phyloP scores from a whole-genome alignment of 2,113 vertebrate genomes.

The Tursiops truncatus region DNA sequence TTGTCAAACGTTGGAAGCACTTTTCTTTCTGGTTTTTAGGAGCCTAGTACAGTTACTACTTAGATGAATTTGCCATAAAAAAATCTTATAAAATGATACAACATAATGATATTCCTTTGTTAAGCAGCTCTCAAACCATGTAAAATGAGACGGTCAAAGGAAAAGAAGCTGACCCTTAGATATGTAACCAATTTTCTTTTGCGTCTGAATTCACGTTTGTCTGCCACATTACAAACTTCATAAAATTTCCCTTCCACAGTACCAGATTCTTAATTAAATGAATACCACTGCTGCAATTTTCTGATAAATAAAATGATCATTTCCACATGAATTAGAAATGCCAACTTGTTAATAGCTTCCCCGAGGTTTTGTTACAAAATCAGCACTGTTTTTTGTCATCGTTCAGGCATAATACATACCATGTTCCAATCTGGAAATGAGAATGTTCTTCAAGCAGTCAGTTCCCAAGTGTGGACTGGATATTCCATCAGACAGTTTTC shows the following conservation, averaged over 20 bases:
- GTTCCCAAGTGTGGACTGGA: neutral
- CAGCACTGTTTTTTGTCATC: neutral
- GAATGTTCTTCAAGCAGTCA: neutral
- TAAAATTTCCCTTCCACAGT: neutral
- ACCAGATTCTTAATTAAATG: constrained; percentile 28
- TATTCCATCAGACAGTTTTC: neutral
- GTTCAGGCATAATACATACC: neutral
- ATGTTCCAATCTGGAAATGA: neutral
- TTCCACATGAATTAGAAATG: constrained; percentile 31
- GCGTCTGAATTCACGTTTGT: neutral
- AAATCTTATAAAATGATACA: neutral
- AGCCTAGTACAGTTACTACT: neutral
- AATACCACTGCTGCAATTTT: neutral
- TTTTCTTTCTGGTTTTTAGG: neutral
- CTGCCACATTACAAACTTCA: neutral
- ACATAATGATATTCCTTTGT: neutral
- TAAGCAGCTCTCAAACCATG: neutral
- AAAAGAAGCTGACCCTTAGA: neutral
- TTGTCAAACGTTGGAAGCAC: neutral
- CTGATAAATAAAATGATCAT: constrained; percentile 26
- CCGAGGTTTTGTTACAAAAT: constrained; percentile 20
- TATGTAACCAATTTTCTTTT: neutral
- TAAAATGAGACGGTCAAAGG: neutral
- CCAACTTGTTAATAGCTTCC: constrained; percentile 29
- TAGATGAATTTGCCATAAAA: neutral